Conservation (phyloP, 2,888 invertebrate genomes). For the Pseudococcus longispinus region DNA sequence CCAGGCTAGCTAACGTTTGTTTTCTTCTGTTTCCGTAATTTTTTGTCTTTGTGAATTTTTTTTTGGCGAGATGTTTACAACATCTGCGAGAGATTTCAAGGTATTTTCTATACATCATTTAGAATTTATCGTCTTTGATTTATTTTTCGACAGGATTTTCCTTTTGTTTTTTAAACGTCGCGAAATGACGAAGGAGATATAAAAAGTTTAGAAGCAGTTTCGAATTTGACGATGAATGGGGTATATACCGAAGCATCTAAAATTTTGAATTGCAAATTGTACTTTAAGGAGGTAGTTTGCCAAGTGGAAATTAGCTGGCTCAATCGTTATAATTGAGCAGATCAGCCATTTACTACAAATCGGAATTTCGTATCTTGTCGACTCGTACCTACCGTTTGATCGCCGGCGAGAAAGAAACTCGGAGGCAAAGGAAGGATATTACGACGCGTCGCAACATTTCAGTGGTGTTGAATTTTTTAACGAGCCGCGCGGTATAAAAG, state of each 20-base stretch:
- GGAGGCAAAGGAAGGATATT: background rate
- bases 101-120: background rate
- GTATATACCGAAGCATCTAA: background rate
- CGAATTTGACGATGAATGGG: background rate
- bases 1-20: background rate
- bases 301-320: background rate
- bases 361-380: no score
- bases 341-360: background rate
- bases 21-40: background rate
- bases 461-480: conserved; percentile 11
- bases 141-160: background rate
- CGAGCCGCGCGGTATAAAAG: background rate
- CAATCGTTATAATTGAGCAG: background rate
- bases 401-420: background rate
- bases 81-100: background rate
- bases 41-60: background rate
- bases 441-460: background rate
- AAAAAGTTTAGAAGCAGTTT: background rate
- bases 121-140: background rate
- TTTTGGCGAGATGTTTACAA: background rate
- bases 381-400: no score
- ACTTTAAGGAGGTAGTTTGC: background rate
- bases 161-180: background rate
- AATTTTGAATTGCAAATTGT: background rate
- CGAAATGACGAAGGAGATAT: background rate